A percentile compares a stretch with the other conserved stretches of the same genome.
These are phyloP conservation scores for Aphyosemion australe DNA, from an alignment of 2,113 vertebrate genomes.

Conservation along the genomic window DNA sequence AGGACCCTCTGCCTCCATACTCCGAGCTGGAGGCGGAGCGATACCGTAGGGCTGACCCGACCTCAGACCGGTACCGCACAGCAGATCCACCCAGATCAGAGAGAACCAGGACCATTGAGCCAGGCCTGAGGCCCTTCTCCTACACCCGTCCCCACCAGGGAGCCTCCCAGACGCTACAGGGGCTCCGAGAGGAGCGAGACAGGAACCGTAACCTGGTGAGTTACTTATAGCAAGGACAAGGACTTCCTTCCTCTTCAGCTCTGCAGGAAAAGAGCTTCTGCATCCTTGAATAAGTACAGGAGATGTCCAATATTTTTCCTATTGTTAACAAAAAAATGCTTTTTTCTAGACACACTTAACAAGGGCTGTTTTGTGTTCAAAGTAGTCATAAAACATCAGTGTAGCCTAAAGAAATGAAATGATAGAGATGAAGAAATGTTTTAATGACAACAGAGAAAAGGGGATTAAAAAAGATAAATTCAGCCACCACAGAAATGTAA, in stretches of 20 bases:
- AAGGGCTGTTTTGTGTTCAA: neutral
- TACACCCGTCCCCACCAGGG: slow-evolving; percentile 84
- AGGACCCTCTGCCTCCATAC: slow-evolving; percentile 90
- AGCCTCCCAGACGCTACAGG: slow-evolving; percentile 82
- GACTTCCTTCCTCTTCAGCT: slow-evolving; percentile 26
- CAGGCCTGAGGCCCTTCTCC: slow-evolving; percentile 73
- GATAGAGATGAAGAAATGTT: neutral
- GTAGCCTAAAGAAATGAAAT: neutral
- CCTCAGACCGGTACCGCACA: slow-evolving; percentile 71
- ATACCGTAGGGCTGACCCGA: slow-evolving; percentile 71
- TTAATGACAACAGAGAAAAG: neutral
- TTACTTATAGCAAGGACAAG: slow-evolving; percentile 70
- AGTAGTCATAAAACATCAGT: neutral
- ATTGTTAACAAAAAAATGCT: slow-evolving; percentile 16
- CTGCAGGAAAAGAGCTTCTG: slow-evolving; percentile 31
- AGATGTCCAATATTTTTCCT: neutral
- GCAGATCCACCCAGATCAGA: slow-evolving; percentile 60
- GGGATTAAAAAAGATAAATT: neutral
- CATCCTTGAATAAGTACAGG: slow-evolving; percentile 20
- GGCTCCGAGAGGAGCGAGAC: slow-evolving; percentile 88
- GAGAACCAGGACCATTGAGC: slow-evolving; percentile 63
- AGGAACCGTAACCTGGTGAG: slow-evolving; percentile 89
- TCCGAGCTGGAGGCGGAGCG: slow-evolving; percentile 83
- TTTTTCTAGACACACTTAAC: neutral
- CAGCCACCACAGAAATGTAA: neutral